Evolutionary conservation across 2,888 invertebrate genomes (phyloP).

Genomic region (Noctua comes): DNA sequence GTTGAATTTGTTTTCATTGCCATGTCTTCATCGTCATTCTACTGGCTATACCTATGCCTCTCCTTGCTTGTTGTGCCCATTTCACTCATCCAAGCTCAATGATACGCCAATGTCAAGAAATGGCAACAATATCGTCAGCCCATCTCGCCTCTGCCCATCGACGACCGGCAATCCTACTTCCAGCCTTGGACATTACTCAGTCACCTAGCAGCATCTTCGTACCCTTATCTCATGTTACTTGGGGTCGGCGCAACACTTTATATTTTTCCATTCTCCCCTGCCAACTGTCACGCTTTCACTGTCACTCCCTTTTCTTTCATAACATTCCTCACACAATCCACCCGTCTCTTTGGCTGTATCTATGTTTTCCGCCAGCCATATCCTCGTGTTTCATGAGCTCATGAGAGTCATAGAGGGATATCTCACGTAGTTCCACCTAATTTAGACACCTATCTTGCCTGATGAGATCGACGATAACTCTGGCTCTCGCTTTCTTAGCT

Average conservation of each 20-base stretch:
- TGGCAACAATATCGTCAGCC: neutral
- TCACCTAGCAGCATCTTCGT: neutral
- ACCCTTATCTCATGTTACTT: neutral
- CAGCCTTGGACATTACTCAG: neutral
- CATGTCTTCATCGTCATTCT: neutral
- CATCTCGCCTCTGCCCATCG: neutral
- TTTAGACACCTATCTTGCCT: neutral
- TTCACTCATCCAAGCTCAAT: neutral
- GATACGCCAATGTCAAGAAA: neutral
- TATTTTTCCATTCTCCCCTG: neutral
- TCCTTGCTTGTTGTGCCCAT: neutral
- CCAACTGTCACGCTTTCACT: neutral
- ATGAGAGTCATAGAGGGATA: neutral
- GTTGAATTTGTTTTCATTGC: slow-evolving; percentile 6
- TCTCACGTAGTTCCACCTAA: neutral
- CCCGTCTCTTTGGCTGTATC: neutral
- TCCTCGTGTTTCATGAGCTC: neutral
- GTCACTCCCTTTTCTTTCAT: neutral
- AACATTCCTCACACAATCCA: neutral
- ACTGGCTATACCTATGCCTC: neutral
- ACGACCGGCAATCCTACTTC: neutral
- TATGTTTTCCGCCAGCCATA: neutral
- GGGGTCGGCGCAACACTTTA: neutral
- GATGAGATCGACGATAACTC: neutral
- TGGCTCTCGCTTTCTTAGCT: neutral